Conservation (phyloP, 2,888 invertebrate genomes). For the Caenorhabditis panamensis region DNA sequence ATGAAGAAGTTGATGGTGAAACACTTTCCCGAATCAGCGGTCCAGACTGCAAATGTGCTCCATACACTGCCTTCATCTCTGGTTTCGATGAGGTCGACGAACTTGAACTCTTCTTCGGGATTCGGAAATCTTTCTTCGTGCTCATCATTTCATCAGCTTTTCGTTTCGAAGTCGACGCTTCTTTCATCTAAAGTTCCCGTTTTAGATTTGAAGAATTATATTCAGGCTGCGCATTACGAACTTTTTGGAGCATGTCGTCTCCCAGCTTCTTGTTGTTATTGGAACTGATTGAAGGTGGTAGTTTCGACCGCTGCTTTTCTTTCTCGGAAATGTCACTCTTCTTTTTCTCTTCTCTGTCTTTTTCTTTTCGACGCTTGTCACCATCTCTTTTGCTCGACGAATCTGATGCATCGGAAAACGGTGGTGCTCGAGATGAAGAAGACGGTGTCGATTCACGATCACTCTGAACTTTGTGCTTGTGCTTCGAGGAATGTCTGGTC, state of each 20-base stretch:
- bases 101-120: constrained; percentile 3
- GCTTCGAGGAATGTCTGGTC: neutral
- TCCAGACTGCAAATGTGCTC: neutral
- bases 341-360: neutral
- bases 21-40: constrained; percentile 5
- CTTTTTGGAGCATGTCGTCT: neutral
- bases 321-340: too few species aligned
- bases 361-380: neutral
- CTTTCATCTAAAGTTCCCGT: neutral
- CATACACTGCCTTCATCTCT: neutral
- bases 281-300: neutral
- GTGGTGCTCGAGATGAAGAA: constrained; percentile 12
- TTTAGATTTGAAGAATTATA: neutral
- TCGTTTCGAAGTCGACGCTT: constrained; percentile 1
- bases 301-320: neutral
- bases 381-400: neutral
- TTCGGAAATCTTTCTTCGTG: constrained; percentile 1
- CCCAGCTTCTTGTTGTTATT: neutral
- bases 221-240: neutral
- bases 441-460: constrained; percentile 40
- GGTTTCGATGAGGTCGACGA: neutral
- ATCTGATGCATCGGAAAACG: neutral
- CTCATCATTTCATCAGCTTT: constrained; percentile 1
- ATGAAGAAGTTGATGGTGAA: neutral
- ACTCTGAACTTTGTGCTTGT: constrained; percentile 21